Evolutionary conservation across 2,113 vertebrate genomes (phyloP), one percentile per base, ranked within the genome.

Genomic region (Mungos mungo): DNA sequence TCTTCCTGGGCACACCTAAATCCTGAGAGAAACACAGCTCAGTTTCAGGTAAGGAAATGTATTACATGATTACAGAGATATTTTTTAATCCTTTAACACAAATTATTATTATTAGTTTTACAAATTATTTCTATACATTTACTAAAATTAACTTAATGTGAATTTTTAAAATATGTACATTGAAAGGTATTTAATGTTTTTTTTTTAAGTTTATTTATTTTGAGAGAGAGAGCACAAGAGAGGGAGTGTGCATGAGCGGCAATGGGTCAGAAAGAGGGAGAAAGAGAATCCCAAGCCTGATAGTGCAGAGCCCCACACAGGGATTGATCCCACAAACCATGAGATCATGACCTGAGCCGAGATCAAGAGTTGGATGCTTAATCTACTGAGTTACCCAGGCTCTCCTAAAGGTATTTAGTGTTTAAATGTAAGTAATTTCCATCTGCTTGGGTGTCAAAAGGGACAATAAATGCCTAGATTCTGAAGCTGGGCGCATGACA

Each of bases 101-200:
- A 29, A 52, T 45, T 8, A 74, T 88, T 82, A 60, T 60, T 60
- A 60, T 60, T 60, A 9, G 57, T 60, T 23, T 60, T 23, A 60
- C 8, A 60, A 60, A 60, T 23, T 60, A 69, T 88, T 81, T 63
- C 4, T 8, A 69, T n/a, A 41, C 5, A 52, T 63, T 35, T 50
- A 94, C 4, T 68, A 11, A 89, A 94, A 89, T 88, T 52, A 71
- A 77, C n/a, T 82, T 47, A 14, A 50, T 81, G 45, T 54, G 9
- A 52, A 50, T 82, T 93, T 90, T 93, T 3, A 85, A 6, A 74
- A 74, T 45, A 47, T 79, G 14, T 66, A 50, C 19, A 19, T 29
- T 83, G 69, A 50, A 91, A 91, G 66, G 68, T 15, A 85, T 2
- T 81, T 72, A 35, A 77, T 18, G 21, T 21, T 60, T 57, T 57